Evolutionary conservation across 2,113 vertebrate genomes (phyloP).

Genomic region (Saimiri boliviensis): DNA sequence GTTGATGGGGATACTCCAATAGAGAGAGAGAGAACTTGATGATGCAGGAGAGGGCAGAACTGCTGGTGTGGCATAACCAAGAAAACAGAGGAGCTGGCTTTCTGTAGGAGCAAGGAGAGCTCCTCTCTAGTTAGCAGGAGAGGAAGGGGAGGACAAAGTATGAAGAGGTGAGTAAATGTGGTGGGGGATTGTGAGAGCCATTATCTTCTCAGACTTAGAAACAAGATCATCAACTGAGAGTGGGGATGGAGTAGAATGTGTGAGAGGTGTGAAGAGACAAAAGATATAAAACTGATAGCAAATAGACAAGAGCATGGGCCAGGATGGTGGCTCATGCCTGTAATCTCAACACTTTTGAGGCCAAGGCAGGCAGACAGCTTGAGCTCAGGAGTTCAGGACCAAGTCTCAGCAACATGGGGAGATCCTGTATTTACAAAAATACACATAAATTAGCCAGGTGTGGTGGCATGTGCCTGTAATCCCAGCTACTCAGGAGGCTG

Average conservation of each 20-base stretch:
- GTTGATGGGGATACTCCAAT: neutral
- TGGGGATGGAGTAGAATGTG: neutral
- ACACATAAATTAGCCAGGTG: neutral
- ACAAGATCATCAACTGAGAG: neutral
- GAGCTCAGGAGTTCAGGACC: no score
- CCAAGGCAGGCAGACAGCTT: no score
- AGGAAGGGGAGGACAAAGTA: neutral
- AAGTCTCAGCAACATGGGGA: no score
- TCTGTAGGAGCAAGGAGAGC: neutral
- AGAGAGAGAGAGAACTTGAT: neutral
- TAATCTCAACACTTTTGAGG: no score
- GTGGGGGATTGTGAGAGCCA: neutral
- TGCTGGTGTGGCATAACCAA: neutral
- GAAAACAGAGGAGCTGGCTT: neutral
- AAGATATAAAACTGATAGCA: neutral
- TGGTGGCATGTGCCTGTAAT: neutral
- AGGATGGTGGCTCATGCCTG: no score
- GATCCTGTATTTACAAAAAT: no score
- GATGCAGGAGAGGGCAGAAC: neutral
- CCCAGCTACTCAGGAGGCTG: neutral
- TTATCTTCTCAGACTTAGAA: slow-evolving; percentile 9
- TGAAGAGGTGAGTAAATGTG: neutral
- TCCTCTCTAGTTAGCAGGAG: neutral
- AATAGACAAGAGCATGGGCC: neutral
- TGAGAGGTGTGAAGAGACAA: neutral